Evolutionary conservation across 2,888 invertebrate genomes (phyloP), one percentile per base, ranked within the genome.

Genomic region (Hoplodrina ambigua): DNA sequence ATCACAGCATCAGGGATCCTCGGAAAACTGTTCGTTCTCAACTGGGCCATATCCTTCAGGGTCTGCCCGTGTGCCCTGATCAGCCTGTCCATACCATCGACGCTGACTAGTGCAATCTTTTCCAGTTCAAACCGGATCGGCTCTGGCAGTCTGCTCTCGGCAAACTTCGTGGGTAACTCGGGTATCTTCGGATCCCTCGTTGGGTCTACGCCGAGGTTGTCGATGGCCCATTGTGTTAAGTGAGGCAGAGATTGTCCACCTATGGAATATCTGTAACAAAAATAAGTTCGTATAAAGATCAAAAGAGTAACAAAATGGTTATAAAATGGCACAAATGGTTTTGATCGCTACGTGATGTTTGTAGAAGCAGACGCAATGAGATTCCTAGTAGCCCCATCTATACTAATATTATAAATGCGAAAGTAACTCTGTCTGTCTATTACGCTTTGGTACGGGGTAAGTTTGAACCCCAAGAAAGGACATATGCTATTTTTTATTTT

Each of bases 31-130:
- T 98, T 98, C 66, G 96, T 96, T 85, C 98, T 96, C 67, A 99
- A 92, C 17, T 96, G 96, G 82, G 97, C 97, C 77, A 99, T 98
- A 88, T 99, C 99, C 83, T 98, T 97, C 60, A 99, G 93, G 0
- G 99, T 99, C 92, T 99, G 99, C 0, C 99, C 99, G 91, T 99
- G 99, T 0, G 98, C 97, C 74, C 99, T 96, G 80, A 99, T 97
- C 71, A 99, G 93, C 54, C 99, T 96, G 89, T 99, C 99, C 84
- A 98, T 96, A 0, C 98, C 98, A 64, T 98, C 97, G 49, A 96
- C 93, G 80, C 94, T 95, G 71, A 94, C 83, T 1, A 86, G 54
- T 0, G 94, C 89, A 54, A 95, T 92, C 13, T 96, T 96, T 41
- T 97, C 94, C 75, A 96, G 86, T 53, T 97, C 97, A 6, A 96